Percentiles rank a stretch among this genome's conserved stretches.
Conservation (phyloP, 2,113 vertebrate species). For the Mus spicilegus region DNA sequence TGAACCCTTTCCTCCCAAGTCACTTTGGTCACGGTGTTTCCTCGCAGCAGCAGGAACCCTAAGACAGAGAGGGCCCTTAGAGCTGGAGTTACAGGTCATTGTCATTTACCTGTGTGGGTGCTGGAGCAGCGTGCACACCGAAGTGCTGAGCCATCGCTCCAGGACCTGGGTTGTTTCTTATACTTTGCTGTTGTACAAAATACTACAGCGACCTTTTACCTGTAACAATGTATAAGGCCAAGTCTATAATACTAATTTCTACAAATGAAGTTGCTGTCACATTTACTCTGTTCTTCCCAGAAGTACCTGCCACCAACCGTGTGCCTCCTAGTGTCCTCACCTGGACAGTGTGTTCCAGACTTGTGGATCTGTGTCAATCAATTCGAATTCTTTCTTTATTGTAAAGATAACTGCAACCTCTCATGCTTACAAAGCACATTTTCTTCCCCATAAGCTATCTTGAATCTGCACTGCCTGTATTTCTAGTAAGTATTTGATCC, state of each 20-base stretch:
- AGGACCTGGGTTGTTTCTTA: neutral
- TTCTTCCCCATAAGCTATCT: slow-evolving; percentile 19
- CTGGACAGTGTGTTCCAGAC: neutral
- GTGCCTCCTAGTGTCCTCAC: neutral
- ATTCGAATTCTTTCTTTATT: slow-evolving; percentile 35
- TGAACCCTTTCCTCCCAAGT: neutral
- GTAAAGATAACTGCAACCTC: neutral
- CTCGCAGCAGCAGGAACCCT: neutral
- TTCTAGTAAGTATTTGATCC: slow-evolving; percentile 13
- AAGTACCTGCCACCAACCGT: neutral
- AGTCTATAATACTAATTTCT: slow-evolving; percentile 1
- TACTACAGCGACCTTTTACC: neutral
- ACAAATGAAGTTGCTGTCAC: slow-evolving; percentile 21
- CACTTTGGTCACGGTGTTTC: neutral
- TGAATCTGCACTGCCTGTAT: slow-evolving; percentile 29
- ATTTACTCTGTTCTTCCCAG: neutral
- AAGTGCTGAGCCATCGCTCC: neutral
- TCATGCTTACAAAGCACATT: neutral
- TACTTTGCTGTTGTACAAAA: slow-evolving; percentile 19
- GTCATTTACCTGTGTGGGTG: neutral
- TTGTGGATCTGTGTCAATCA: slow-evolving; percentile 27
- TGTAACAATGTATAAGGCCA: neutral
- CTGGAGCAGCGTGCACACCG: neutral
- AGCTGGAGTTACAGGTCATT: neutral
- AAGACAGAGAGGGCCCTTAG: neutral